These are phyloP conservation scores for Hydropotes inermis DNA, from an alignment of 2,113 vertebrate genomes.

Conservation along the genomic window DNA sequence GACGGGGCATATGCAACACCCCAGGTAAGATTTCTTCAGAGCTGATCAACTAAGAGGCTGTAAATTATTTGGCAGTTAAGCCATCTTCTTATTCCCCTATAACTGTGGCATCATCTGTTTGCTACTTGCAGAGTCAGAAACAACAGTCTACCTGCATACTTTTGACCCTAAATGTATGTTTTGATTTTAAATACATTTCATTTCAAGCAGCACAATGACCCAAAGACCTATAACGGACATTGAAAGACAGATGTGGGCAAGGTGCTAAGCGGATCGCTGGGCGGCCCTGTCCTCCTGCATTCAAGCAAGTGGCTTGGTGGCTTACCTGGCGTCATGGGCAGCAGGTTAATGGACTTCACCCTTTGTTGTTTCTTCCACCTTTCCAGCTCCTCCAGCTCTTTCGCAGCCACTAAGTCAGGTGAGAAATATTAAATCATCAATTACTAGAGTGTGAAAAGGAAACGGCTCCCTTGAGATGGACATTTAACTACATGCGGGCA, in stretches of 20 bases:
- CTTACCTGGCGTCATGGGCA: constrained; percentile 86
- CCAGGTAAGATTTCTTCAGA: constrained; percentile 41
- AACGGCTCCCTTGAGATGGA: background rate
- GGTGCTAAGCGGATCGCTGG: background rate
- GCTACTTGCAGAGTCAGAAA: background rate
- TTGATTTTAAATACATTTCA: background rate
- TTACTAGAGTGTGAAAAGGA: constrained; percentile 28
- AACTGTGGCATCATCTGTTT: background rate
- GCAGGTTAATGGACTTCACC: constrained; percentile 68
- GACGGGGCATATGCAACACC: background rate
- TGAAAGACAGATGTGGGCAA: background rate
- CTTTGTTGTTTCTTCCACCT: constrained; percentile 81
- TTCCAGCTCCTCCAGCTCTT: constrained; percentile 81
- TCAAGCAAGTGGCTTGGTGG: background rate
- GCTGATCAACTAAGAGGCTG: background rate
- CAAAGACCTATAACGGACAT: background rate
- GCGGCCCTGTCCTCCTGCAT: fast-evolving
- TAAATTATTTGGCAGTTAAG: constrained; percentile 56
- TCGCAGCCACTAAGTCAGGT: constrained; percentile 81
- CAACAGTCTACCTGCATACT: background rate
- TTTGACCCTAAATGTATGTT: background rate
- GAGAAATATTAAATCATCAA: constrained; percentile 20
- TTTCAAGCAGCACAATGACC: background rate
- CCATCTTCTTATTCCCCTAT: background rate
- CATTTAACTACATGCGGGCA: background rate